Percentiles rank a stretch among this genome's conserved stretches.
These are phyloP conservation scores for Leptodactylus fuscus DNA, from an alignment of 2,113 vertebrate genomes.

Conservation along the genomic window DNA sequence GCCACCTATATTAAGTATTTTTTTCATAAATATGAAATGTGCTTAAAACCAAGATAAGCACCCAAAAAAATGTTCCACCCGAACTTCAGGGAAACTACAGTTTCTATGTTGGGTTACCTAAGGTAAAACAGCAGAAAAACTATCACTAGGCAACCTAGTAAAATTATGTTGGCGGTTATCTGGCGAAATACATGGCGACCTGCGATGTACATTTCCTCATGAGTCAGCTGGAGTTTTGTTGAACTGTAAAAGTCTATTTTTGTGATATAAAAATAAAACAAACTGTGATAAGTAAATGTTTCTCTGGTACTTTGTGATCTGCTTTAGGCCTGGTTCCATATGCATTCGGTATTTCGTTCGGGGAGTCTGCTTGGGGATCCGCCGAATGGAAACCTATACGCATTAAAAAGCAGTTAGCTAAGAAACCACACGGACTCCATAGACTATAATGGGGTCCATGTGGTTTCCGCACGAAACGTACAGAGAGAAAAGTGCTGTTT, in stretches of 20 bases:
- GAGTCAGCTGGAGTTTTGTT: not conserved
- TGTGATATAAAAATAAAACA: slow-evolving; percentile 6
- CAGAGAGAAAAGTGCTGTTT: too few species aligned
- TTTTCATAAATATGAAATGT: not conserved
- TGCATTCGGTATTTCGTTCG: too few species aligned
- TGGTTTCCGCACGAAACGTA: too few species aligned
- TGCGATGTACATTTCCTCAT: not conserved
- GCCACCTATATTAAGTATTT: not conserved
- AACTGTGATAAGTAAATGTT: not conserved
- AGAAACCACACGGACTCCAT: too few species aligned
- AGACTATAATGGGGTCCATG: too few species aligned
- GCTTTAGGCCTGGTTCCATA: too few species aligned
- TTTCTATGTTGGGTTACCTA: not conserved
- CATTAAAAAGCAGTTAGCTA: too few species aligned
- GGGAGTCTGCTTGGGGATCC: too few species aligned
- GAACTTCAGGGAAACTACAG: not conserved
- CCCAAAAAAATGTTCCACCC: not conserved
- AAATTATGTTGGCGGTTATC: not conserved
- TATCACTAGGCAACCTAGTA: not conserved
- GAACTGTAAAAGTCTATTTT: slow-evolving; percentile 6
- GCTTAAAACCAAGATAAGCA: not conserved
- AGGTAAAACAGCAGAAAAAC: too few species aligned
- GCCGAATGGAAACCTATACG: too few species aligned
- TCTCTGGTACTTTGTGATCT: not conserved
- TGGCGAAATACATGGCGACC: not conserved